phyloP scores from a whole-genome alignment of 2,113 vertebrate genomes.

The Pica pica region DNA sequence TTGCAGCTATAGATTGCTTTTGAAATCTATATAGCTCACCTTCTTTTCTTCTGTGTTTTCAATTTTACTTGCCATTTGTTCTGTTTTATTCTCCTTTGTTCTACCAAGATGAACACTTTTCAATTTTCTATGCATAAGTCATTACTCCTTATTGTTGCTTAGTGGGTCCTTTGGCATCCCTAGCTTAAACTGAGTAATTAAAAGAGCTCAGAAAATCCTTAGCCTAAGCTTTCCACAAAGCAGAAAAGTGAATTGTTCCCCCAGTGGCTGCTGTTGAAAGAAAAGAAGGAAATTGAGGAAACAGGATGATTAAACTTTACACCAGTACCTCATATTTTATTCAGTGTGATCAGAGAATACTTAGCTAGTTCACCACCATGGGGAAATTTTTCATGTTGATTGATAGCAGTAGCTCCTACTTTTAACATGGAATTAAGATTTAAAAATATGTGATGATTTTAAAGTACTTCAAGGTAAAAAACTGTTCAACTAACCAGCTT shows the following conservation, averaged over 20 bases:
- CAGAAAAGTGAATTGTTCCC: conserved; percentile 23
- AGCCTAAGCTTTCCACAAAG: not conserved
- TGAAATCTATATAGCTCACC: not conserved
- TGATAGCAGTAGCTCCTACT: not conserved
- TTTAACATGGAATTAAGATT: not conserved
- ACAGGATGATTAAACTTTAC: conserved; percentile 47
- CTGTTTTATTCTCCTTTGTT: conserved; percentile 30
- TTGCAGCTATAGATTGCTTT: conserved; percentile 17
- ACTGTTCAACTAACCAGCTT: not conserved
- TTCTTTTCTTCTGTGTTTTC: conserved; percentile 9
- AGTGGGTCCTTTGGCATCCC: conserved; percentile 16
- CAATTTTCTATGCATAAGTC: conserved; percentile 33
- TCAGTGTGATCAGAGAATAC: conserved; percentile 27
- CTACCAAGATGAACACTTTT: conserved; percentile 20
- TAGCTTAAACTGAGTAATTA: conserved; percentile 40
- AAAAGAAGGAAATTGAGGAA: conserved; percentile 34
- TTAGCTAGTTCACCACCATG: not conserved
- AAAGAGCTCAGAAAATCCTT: conserved; percentile 41
- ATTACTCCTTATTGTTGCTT: conserved; percentile 34
- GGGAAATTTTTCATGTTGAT: conserved; percentile 18
- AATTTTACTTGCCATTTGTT: conserved; percentile 10
- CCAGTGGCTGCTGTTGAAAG: conserved; percentile 24
- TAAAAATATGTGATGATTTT: not conserved
- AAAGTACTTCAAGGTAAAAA: not conserved
- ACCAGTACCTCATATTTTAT: conserved; percentile 43